A percentile compares a stretch with the other conserved stretches of the same genome.
Evolutionary conservation across 1,140 invertebrate species (phyloP).

Genomic region (Meteorus sp.): DNA sequence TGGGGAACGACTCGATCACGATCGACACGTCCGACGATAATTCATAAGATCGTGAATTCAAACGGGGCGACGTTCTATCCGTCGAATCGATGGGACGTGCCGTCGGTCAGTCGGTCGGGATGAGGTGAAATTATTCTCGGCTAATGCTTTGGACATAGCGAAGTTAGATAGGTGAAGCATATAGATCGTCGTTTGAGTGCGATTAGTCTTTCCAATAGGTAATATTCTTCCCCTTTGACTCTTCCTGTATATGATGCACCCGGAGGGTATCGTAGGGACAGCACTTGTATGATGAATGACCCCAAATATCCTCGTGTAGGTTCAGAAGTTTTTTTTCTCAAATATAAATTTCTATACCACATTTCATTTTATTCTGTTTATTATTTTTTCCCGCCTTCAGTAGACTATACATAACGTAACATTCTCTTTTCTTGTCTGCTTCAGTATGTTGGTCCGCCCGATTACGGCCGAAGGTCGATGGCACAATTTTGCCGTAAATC

Average conservation of each 20-base stretch:
- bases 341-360: neutral
- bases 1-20: conserved; percentile 9
- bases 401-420: conserved; percentile 34
- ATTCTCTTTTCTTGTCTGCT: conserved; percentile 17
- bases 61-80: neutral
- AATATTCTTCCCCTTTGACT: conserved; percentile 51
- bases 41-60: conserved; percentile 21
- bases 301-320: conserved; percentile 50
- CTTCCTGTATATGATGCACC: conserved; percentile 42
- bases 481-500: conserved; percentile 59
- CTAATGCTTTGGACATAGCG: no score
- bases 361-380: conserved; percentile 51
- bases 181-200: conserved; percentile 38
- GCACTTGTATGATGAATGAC: conserved; percentile 54
- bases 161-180: neutral
- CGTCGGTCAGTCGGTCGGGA: conserved; percentile 10
- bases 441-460: conserved; percentile 31
- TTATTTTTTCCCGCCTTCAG: no score
- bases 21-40: conserved; percentile 22
- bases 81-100: neutral
- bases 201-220: conserved; percentile 56
- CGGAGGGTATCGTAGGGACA: conserved; percentile 43
- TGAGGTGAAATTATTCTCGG: conserved; percentile 48
- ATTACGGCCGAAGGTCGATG: conserved; percentile 51
- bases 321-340: neutral